A percentile compares a stretch with the other conserved stretches of the same genome.
Conservation (phyloP, 2,888 invertebrate genomes). For the Chloromyia formosa region DNA sequence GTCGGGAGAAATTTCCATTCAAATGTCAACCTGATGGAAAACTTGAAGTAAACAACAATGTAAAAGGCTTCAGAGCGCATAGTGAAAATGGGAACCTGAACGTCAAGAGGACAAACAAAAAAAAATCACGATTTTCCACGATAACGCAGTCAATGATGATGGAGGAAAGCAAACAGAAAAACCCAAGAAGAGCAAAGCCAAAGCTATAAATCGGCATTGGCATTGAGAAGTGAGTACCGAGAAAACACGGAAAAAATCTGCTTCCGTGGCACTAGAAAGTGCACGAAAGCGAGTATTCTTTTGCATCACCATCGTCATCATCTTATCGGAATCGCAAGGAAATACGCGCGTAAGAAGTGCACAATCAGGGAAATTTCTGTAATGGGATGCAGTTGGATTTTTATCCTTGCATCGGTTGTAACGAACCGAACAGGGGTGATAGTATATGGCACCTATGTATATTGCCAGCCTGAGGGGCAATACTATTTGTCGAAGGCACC, state of each 20-base stretch:
- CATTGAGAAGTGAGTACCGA: neutral
- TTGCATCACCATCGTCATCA: neutral
- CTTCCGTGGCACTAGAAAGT: constrained; percentile 6
- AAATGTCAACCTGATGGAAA: neutral
- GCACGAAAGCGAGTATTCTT: neutral
- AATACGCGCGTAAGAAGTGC: constrained; percentile 7
- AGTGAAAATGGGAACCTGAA: no score
- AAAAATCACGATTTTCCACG: no score
- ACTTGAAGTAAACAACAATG: neutral
- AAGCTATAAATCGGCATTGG: constrained; percentile 2
- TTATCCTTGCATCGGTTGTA: neutral
- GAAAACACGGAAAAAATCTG: neutral
- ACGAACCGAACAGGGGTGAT: neutral
- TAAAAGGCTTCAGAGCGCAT: neutral
- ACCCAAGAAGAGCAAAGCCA: neutral
- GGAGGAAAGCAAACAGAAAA: neutral
- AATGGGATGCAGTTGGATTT: constrained; percentile 25
- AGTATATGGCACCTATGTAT: neutral
- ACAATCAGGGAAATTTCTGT: constrained; percentile 28
- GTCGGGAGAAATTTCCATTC: neutral
- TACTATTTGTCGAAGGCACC: neutral
- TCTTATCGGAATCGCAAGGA: neutral
- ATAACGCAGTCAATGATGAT: neutral
- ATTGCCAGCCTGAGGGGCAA: neutral
- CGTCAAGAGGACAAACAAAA: no score